Percentiles rank a stretch among this genome's conserved stretches.
Conservation (phyloP, 2,888 invertebrate species). For the Metopia argyrocephala region DNA sequence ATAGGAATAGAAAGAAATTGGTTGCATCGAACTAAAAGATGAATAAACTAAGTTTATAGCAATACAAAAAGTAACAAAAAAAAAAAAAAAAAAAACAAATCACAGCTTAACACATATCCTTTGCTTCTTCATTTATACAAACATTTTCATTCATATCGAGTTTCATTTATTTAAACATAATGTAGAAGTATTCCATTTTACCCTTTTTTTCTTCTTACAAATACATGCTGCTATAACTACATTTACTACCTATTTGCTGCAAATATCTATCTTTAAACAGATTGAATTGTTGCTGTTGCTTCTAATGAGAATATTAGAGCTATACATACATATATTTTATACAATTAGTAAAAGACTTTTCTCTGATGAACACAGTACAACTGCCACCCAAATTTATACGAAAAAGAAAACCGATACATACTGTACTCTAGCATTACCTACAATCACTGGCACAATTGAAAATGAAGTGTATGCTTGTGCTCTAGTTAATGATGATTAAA, state of each 20-base stretch:
- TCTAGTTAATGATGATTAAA: conserved; percentile 47
- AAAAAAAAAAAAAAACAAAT: conserved; percentile 20
- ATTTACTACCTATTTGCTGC: too few relatives aligned
- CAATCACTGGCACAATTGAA: background rate
- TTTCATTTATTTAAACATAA: background rate
- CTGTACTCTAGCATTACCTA: background rate
- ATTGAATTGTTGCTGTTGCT: conserved; percentile 9
- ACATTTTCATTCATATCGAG: background rate
- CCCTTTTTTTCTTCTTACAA: too few relatives aligned
- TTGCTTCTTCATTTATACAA: background rate
- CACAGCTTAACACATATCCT: conserved; percentile 30
- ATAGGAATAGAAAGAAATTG: too few relatives aligned
- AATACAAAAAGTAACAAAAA: background rate
- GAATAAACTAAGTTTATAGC: background rate
- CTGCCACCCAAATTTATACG: background rate
- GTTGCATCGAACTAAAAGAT: background rate
- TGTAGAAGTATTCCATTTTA: too few relatives aligned
- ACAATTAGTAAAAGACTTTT: background rate
- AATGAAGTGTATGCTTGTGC: background rate
- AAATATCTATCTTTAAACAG: too few relatives aligned
- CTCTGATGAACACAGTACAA: background rate
- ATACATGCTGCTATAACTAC: too few relatives aligned
- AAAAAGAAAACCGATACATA: background rate
- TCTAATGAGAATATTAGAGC: conserved; percentile 39
- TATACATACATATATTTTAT: background rate